Percentiles rank a stretch among this genome's conserved stretches.
Conservation (phyloP, 2,797 vertebrate species). For the Peromyscus melanophrys region DNA sequence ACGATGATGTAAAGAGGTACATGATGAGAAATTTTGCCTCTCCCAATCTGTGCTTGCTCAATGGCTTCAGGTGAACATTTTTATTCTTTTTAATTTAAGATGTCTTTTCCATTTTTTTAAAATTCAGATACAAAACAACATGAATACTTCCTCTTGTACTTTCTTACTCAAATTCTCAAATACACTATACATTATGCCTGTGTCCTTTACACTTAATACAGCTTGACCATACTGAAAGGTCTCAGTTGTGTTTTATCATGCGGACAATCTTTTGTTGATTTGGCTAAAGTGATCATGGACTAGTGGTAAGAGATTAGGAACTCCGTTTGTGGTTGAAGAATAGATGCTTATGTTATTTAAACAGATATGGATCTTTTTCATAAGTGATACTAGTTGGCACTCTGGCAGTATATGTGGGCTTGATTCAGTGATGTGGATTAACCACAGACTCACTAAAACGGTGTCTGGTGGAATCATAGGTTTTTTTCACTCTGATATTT, state of each 20-base stretch:
- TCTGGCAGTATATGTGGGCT: not conserved
- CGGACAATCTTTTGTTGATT: not conserved
- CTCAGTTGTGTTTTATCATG: not conserved
- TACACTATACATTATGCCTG: not conserved
- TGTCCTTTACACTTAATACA: not conserved
- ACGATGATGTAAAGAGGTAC: not conserved
- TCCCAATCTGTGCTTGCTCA: not conserved
- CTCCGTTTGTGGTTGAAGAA: not conserved
- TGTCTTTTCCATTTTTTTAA: not conserved
- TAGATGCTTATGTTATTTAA: not conserved
- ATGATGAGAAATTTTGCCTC: not conserved
- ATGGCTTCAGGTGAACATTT: not conserved
- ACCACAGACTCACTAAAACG: not conserved
- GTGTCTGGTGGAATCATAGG: not conserved
- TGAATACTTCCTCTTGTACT: not conserved
- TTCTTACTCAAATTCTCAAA: constrained; percentile 27
- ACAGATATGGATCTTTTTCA: not conserved
- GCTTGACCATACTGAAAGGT: not conserved
- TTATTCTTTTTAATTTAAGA: not conserved
- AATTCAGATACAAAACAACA: constrained; percentile 11
- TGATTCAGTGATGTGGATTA: not conserved
- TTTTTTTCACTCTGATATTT: not conserved
- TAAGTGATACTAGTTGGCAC: not conserved
- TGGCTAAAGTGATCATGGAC: not conserved
- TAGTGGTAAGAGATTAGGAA: not conserved